Base-by-base conservation (phyloP, 2,888 invertebrate species). In the Neuroscelio doddi region DNA sequence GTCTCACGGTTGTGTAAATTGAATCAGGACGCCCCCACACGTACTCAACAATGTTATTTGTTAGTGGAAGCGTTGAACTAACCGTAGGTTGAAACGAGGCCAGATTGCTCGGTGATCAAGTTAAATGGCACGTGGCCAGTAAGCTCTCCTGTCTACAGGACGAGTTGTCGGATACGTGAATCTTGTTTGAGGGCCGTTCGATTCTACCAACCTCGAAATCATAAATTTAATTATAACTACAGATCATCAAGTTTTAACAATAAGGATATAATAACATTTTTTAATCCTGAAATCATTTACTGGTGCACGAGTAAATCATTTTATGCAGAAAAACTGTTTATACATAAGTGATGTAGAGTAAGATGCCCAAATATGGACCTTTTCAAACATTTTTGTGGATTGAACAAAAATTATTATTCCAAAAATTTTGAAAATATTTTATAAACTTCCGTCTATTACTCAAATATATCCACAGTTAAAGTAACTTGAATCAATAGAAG, bases 51-150 rank as follows among this genome's bases (percentile, higher is more conserved):
- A 83, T 83, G 76, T 83, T 83, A 82, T 83, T 83, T 82, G 82
- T 83, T 81, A 82, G 83, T 74, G 76, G 80, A 79, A 80, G 81
- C 81, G 80, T 79, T 78, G 79, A 76, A 81, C 80, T 79, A 81
- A 80, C 79, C 79, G 76, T 76, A 80, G 81, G 78, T 80, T 84
- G 83, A 84, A 83, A 84, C 81, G 83, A 83, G 83, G 80, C 82
- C 83, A 84, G 82, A 84, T 84, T 84, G 83, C 75, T 76, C 80
- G 75, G 78, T 84, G 84, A 84, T 84, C 83, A 79, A 82, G 84
- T 84, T 84, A 84, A 83, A 80, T 77, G 81, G 79, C 81, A 84
- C 84, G 84, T 84, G 84, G 78, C 75, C 73, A 73, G 75, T 76
- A 77, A 79, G 72, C 71, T 71, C 71, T 71, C 45, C 57, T 29